Base-by-base conservation (phyloP, 2,888 invertebrate genomes). In the Temnothorax rugatulus region DNA sequence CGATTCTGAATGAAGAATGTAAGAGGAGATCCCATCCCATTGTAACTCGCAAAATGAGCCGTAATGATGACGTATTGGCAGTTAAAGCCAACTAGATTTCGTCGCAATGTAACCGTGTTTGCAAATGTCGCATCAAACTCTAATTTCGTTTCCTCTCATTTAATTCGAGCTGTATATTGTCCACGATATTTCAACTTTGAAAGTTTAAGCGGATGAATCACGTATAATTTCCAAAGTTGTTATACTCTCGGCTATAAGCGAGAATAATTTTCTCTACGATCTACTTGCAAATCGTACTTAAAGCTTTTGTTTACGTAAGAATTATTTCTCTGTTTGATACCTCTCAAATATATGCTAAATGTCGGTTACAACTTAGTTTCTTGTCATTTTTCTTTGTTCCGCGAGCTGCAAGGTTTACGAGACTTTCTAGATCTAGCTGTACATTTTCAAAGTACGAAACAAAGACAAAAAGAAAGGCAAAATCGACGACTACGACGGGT, bases 11-110 rank as follows among this genome's bases (percentile, higher is more conserved):
- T 68, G 57, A 69, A 59, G 57, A 47, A 66, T 66, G 29, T 77
- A 68, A 25, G 44, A 34, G 61, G 21, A 25, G 44, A 54, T 21
- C 7, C 79, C 29, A 18, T 57, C 7, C 11, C 11, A n/a, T 15
- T 44, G 2, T n/a, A 41, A 15, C 41, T 61, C 15, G 47, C n/a
- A 44, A 79, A 83, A 68, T 79, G 50, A 61, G 50, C 68, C 79
- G n/a, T 83, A 83, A 83, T 52, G 59, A 61, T 68, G 50, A 83
- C 68, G n/a, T 83, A 69, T 83, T 68, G 68, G 68, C 83, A 83
- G 59, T 79, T 61, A 69, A 79, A 83, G 41, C 38, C 52, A 25
- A n/a, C 13, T 29, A 69, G 61, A 82, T 82, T 63, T 77, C 38
- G 50, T 8, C 21, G 75, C 21, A 59, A 50, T 34, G 71, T 41